Evolutionary conservation across 1,140 invertebrate genomes (phyloP), one percentile per base, ranked within the genome.

Genomic region (Heliconius hermathena): DNA sequence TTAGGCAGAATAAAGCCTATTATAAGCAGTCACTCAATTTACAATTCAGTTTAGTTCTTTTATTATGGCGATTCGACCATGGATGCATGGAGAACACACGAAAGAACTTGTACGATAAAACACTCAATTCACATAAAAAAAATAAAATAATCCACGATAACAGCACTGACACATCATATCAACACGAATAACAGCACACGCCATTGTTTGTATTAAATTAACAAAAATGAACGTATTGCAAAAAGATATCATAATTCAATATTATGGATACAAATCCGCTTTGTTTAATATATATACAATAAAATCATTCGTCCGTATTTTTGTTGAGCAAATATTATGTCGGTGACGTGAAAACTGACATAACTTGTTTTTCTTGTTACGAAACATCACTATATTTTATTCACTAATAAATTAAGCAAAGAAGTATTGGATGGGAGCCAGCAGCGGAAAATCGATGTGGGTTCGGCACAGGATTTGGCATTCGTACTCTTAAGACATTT

Each of bases 341-440:
- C 26, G 9, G 46, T 72, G 78, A 80, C 74, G 74, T 78, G 73
- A 75, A 78, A 66, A 73, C 22, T 83, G 82, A 83, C 81, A 70
- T 66, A 70, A 76, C 57, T 76, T 83, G 78, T 70, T 83, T 81
- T 79, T 79, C 75, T 81, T 74, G 77, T 87, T 86, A 86, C 84
- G 77, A 77, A 85, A 88, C 76, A 77, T 73, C 38, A 74, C 18
- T 72, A 3, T 70, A 72, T 72, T 87, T 90, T 83, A 85, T 88
- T 90, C 86, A 84, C 86, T 89, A 93, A 93, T 93, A 90, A 90
- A 91, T 92, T 93, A 90, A 84, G 85, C 85, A 87, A 87, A 84
- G 86, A 85, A 91, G 88, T 85, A 89, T 89, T 93, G 91, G 91
- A 93, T 78, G 84, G 84, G 77, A 86, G 90, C 91, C 91, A 93